phyloP scores from a whole-genome alignment of 2,888 invertebrate species.

The Myopa testacea region DNA sequence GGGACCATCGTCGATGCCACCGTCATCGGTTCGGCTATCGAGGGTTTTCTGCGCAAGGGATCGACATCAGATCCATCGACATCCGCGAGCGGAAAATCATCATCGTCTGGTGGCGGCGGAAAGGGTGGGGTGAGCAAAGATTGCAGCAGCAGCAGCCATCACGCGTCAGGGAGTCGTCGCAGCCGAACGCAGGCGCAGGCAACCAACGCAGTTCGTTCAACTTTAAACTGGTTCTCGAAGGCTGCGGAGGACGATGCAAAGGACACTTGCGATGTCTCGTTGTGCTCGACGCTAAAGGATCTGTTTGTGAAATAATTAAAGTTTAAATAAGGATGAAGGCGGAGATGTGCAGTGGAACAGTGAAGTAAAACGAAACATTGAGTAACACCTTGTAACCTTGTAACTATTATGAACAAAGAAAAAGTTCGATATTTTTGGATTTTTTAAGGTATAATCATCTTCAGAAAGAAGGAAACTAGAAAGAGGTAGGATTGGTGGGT shows the following conservation, averaged over 20 bases:
- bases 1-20: conserved; percentile 84
- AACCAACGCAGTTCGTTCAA: conserved; percentile 62
- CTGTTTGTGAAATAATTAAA: conserved; percentile 82
- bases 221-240: conserved; percentile 73
- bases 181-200: conserved; percentile 59
- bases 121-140: conserved; percentile 69
- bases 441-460: no score
- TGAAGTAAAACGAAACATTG: neutral
- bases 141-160: conserved; percentile 48
- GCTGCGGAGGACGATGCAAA: conserved; percentile 76
- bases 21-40: conserved; percentile 85
- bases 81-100: conserved; percentile 18
- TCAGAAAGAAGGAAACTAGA: no score
- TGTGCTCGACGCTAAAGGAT: conserved; percentile 87
- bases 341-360: neutral
- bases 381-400: no score
- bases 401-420: no score
- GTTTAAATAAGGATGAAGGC: conserved; percentile 49
- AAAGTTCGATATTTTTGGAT: no score
- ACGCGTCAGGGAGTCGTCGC: conserved; percentile 52
- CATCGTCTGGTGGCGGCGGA: conserved; percentile 48
- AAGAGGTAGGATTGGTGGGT: no score
- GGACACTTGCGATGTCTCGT: conserved; percentile 82
- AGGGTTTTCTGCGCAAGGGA: conserved; percentile 79
- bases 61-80: conserved; percentile 62